Percentiles rank a stretch among this genome's conserved stretches.
These are phyloP conservation scores for Erannis defoliaria DNA, from an alignment of 2,888 invertebrate genomes.

Conservation along the genomic window DNA sequence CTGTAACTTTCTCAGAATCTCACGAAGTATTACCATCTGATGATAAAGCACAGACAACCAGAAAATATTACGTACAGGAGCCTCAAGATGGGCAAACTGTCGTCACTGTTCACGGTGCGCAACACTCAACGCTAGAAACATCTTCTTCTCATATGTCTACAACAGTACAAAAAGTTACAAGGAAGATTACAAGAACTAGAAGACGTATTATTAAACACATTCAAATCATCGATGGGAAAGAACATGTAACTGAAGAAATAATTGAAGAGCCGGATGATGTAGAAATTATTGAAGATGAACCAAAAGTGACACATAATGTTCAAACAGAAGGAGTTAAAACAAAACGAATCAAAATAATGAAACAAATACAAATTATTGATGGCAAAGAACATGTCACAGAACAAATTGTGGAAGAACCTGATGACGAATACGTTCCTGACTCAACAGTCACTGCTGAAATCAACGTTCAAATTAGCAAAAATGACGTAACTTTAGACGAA, in stretches of 20 bases:
- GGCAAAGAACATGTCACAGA: slow-evolving; percentile 93
- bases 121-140: slow-evolving; percentile 59
- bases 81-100: slow-evolving; percentile 56
- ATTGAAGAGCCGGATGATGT: slow-evolving; percentile 94
- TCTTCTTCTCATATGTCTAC: slow-evolving; percentile 81
- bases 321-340: slow-evolving; percentile 68
- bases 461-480: slow-evolving; percentile 56
- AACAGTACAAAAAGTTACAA: slow-evolving; percentile 92
- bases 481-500: slow-evolving; percentile 17
- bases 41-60: slow-evolving; percentile 35
- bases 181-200: slow-evolving; percentile 90
- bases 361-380: slow-evolving; percentile 90
- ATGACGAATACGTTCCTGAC: slow-evolving; percentile 74
- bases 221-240: slow-evolving; percentile 93
- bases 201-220: slow-evolving; percentile 91
- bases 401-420: slow-evolving; percentile 92
- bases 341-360: slow-evolving; percentile 87
- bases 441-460: slow-evolving; percentile 65
- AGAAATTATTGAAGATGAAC: slow-evolving; percentile 89
- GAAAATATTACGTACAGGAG: slow-evolving; percentile 61
- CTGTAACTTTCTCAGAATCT: slow-evolving; percentile 53
- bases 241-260: slow-evolving; percentile 93
- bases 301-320: slow-evolving; percentile 60
- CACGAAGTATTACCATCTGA: slow-evolving; percentile 51
- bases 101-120: slow-evolving; percentile 54